These are phyloP conservation scores for Limanda limanda DNA, from an alignment of 2,113 vertebrate genomes.

Conservation along the genomic window DNA sequence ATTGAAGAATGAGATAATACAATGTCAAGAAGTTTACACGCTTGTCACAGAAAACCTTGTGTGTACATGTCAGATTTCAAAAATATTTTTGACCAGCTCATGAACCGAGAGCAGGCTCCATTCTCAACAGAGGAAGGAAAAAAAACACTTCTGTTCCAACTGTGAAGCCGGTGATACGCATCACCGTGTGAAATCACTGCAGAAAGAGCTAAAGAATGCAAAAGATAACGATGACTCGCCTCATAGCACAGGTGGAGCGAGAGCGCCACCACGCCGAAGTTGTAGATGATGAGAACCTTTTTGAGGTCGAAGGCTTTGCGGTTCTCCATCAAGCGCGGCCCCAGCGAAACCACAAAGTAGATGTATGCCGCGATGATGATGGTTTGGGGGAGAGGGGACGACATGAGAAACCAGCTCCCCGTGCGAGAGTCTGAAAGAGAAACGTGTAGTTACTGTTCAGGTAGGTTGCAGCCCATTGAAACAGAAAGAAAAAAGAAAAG, in stretches of 20 bases:
- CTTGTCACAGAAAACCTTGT: too few species aligned
- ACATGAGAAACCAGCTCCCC: slow-evolving; percentile 91
- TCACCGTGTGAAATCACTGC: neutral
- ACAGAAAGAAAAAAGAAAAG: neutral
- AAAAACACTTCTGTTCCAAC: too few species aligned
- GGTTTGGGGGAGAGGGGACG: slow-evolving; percentile 90
- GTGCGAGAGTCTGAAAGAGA: slow-evolving; percentile 87
- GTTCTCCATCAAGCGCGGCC: slow-evolving; percentile 96
- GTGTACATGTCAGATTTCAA: too few species aligned
- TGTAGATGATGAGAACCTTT: slow-evolving; percentile 88
- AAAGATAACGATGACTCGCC: slow-evolving; percentile 76
- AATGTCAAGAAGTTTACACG: too few species aligned
- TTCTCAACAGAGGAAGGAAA: too few species aligned
- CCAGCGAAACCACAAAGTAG: slow-evolving; percentile 92
- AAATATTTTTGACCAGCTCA: too few species aligned
- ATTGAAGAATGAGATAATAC: too few species aligned
- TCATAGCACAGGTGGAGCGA: slow-evolving; percentile 96
- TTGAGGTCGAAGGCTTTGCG: slow-evolving; percentile 93
- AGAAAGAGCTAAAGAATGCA: too few species aligned
- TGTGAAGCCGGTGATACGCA: too few species aligned
- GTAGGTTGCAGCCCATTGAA: too few species aligned
- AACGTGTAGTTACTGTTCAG: neutral
- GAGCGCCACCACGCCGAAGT: slow-evolving; percentile 90
- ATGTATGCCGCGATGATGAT: slow-evolving; percentile 89
- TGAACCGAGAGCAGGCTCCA: too few species aligned